Conservation (phyloP, 1,140 invertebrate species). For the Thalassaphorura encarpata region DNA sequence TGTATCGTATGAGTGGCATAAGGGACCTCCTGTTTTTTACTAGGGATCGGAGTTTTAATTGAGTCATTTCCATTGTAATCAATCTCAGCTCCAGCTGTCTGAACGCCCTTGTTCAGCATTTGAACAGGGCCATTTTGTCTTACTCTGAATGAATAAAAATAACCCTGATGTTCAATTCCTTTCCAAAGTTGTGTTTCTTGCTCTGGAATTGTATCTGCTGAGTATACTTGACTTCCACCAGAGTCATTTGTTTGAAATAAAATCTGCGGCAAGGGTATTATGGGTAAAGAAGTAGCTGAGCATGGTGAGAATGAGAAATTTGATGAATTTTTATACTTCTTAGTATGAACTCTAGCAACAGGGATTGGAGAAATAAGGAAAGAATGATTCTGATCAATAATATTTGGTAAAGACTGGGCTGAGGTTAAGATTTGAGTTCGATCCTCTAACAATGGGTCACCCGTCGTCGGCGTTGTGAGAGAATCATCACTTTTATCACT, state of each 20-base stretch:
- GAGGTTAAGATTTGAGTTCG: background rate
- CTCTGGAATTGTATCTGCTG: conserved; percentile 12
- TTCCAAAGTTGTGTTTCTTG: conserved; percentile 17
- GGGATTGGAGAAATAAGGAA: too few species aligned
- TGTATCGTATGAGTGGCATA: too few species aligned
- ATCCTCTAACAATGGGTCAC: background rate
- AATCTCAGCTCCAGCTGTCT: conserved; percentile 25
- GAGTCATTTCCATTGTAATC: too few species aligned
- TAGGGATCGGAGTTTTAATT: too few species aligned
- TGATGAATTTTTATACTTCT: too few species aligned
- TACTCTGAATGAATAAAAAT: conserved; percentile 30
- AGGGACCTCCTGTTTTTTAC: too few species aligned
- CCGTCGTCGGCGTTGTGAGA: background rate
- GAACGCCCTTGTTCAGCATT: conserved; percentile 30
- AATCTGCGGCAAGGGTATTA: background rate
- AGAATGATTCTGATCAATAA: too few species aligned
- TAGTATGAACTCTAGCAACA: too few species aligned
- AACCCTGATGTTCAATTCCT: conserved; percentile 21
- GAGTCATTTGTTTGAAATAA: too few species aligned
- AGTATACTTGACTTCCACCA: too few species aligned
- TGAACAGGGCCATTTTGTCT: conserved; percentile 28
- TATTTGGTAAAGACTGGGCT: background rate
- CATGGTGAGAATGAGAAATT: too few species aligned
- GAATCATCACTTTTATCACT: background rate
- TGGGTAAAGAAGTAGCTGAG: too few species aligned